phyloP scores from a whole-genome alignment of 2,797 vertebrate genomes.

The Spondyliosoma cantharus region DNA sequence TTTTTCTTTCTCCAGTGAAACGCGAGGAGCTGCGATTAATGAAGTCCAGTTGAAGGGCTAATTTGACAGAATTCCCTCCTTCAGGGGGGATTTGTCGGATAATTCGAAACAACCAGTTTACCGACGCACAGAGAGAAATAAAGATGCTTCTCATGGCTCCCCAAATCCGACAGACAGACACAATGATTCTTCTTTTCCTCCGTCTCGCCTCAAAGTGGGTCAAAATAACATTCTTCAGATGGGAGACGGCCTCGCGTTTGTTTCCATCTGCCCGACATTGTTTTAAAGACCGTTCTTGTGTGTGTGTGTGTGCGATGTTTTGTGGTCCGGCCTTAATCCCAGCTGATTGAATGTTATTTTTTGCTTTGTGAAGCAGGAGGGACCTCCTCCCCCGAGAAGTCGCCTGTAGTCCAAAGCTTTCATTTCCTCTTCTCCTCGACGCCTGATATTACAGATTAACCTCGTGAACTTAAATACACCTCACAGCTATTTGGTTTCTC shows the following conservation, averaged over 20 bases:
- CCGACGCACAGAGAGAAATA: slow-evolving; percentile 13
- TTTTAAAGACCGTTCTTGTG: slow-evolving; percentile 23
- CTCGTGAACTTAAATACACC: slow-evolving; percentile 27
- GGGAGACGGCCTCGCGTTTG: slow-evolving; percentile 47
- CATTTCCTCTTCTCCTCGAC: slow-evolving; percentile 63
- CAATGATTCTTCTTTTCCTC: slow-evolving; percentile 43
- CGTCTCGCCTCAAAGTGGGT: slow-evolving; percentile 52
- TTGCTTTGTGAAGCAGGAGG: slow-evolving; percentile 38
- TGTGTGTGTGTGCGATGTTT: slow-evolving; percentile 19
- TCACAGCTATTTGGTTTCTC: slow-evolving; percentile 32
- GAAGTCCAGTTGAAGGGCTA: slow-evolving; percentile 50
- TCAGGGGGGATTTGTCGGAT: slow-evolving; percentile 9
- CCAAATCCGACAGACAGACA: slow-evolving; percentile 53
- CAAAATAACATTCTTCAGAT: slow-evolving; percentile 65
- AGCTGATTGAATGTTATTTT: slow-evolving; percentile 53
- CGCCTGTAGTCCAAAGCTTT: slow-evolving; percentile 30
- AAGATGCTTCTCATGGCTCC: slow-evolving; percentile 51
- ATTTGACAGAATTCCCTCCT: slow-evolving; percentile 35
- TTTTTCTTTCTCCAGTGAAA: slow-evolving; percentile 43
- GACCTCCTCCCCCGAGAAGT: slow-evolving; percentile 15
- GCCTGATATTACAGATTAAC: slow-evolving; percentile 43
- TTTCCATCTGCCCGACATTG: slow-evolving; percentile 56
- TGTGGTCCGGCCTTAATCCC: slow-evolving; percentile 48
- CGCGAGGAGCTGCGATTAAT: slow-evolving; percentile 42
- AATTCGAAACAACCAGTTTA: slow-evolving; percentile 22